Evolutionary conservation across 2,113 vertebrate species (phyloP).

Genomic region (Bambusicola thoracicus): DNA sequence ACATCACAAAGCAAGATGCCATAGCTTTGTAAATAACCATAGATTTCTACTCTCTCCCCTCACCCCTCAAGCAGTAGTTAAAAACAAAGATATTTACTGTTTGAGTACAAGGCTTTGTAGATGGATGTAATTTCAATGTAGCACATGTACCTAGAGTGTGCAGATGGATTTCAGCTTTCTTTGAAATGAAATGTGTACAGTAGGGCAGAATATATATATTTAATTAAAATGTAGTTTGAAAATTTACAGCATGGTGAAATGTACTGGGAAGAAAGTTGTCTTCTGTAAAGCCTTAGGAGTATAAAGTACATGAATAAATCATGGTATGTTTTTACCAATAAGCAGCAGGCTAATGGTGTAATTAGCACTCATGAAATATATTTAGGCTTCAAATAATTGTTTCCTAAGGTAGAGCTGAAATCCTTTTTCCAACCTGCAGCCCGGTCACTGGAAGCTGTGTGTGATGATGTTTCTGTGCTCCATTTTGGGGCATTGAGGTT

Average conservation of each 20-base stretch:
- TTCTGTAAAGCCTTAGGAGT: not conserved
- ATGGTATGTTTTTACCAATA: not conserved
- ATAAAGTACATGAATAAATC: not conserved
- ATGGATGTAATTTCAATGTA: conserved; percentile 7
- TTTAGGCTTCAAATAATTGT: not conserved
- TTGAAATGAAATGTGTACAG: not conserved
- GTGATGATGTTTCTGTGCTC: not conserved
- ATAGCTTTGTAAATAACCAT: conserved; percentile 42
- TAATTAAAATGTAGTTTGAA: not conserved
- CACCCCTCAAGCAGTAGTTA: not conserved
- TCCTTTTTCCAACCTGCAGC: not conserved
- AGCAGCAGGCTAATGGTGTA: not conserved
- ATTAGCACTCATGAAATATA: not conserved
- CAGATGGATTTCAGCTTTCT: not conserved
- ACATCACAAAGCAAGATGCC: conserved; percentile 18
- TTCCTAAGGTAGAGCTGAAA: not conserved
- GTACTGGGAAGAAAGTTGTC: not conserved
- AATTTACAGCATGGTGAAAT: not conserved
- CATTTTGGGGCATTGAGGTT: not conserved
- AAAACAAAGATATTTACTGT: conserved; percentile 22
- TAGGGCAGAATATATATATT: not conserved
- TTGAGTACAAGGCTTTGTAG: not conserved
- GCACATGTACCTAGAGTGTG: not conserved
- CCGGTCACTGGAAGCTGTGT: not conserved
- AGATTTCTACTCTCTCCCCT: not conserved